Conservation (phyloP, 2,113 vertebrate genomes). For the Tamias sibiricus region DNA sequence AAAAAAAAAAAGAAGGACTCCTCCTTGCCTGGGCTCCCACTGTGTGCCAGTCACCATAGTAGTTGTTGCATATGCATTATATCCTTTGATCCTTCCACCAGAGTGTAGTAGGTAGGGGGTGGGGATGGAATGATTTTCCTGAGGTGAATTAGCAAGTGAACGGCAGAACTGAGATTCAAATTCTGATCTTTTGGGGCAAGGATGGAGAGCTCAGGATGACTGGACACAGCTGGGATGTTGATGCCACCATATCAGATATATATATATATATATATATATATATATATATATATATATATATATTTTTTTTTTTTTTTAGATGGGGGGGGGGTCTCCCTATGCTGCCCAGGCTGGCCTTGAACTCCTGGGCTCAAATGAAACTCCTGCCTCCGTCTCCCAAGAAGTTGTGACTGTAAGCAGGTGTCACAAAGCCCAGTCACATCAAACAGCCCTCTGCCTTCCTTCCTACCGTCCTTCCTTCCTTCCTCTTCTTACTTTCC, state of each 20-base stretch:
- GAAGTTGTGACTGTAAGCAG: not conserved
- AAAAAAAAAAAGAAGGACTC: too few relatives aligned
- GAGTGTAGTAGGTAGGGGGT: too few relatives aligned
- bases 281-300: too few relatives aligned
- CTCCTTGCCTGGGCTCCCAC: not conserved
- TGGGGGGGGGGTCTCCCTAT: not conserved
- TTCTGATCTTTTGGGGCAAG: not conserved
- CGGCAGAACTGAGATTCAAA: not conserved
- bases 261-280: too few relatives aligned
- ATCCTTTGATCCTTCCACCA: not conserved
- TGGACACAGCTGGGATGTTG: not conserved
- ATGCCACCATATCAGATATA: not conserved
- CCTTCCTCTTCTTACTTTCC: not conserved
- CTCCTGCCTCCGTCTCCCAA: not conserved
- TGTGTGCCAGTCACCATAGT: not conserved
- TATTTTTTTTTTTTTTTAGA: too few relatives aligned
- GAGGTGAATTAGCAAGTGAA: not conserved
- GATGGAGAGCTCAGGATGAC: not conserved
- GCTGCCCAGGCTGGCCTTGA: not conserved
- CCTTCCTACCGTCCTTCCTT: not conserved
- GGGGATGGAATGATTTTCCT: not conserved
- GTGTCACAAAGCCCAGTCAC: too few relatives aligned
- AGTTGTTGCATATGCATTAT: not conserved
- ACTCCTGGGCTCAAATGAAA: too few relatives aligned
- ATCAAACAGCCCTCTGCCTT: too few relatives aligned